Conservation (phyloP, 2,113 vertebrate genomes). For the Pseudolaguvia tuberculata region DNA sequence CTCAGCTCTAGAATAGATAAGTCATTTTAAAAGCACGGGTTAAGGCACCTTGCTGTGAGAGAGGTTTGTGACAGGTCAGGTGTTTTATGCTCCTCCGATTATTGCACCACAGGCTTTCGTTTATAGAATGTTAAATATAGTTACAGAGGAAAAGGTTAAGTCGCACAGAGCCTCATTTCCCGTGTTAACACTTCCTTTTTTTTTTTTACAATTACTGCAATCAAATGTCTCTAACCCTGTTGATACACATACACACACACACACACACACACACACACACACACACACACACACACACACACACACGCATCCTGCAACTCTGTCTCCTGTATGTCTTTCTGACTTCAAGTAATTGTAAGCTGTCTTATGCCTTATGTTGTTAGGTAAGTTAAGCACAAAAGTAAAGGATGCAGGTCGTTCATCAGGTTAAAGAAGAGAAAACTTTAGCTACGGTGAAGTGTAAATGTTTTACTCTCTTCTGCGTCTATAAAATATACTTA, state of each 20-base stretch:
- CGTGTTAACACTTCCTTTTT: not conserved
- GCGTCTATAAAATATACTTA: not conserved
- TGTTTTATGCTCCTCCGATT: not conserved
- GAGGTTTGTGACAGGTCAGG: not conserved
- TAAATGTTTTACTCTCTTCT: not conserved
- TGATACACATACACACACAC: no score
- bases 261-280: no score
- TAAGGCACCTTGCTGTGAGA: not conserved
- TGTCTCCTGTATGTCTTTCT: not conserved
- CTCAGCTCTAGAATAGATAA: no score
- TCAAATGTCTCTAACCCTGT: no score
- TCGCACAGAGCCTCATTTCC: not conserved
- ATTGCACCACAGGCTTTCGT: not conserved
- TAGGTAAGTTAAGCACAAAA: not conserved
- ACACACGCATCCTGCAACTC: not conserved
- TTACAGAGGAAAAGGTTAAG: conserved; percentile 15
- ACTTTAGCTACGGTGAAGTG: not conserved
- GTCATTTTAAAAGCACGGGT: not conserved
- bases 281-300: no score
- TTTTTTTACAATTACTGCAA: not conserved
- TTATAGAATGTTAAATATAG: conserved; percentile 7
- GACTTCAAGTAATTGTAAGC: not conserved
- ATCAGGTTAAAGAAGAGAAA: not conserved
- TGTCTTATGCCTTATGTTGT: not conserved
- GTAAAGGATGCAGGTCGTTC: not conserved